phyloP scores from a whole-genome alignment of 2,888 invertebrate genomes.

The Alcis repandata region DNA sequence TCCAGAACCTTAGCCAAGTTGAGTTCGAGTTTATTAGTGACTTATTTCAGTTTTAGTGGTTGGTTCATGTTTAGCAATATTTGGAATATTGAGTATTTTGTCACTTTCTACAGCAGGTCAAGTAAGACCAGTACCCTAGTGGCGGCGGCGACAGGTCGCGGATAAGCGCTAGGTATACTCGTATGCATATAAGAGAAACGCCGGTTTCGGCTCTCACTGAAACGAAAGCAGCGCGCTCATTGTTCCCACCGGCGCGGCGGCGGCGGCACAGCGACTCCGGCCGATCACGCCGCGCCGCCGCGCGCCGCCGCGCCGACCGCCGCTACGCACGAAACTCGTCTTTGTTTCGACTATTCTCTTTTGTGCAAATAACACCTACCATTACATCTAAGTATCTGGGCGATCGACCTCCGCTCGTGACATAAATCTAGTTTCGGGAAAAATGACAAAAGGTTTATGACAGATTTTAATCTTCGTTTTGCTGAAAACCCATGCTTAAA shows the following conservation, averaged over 20 bases:
- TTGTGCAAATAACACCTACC: too few relatives aligned
- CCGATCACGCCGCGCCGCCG: not conserved
- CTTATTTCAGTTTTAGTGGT: too few relatives aligned
- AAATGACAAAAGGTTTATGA: too few relatives aligned
- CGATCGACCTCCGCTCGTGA: too few relatives aligned
- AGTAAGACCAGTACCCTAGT: not conserved
- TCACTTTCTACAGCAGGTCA: not conserved
- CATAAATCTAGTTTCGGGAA: too few relatives aligned
- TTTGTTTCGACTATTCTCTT: slow-evolving; percentile 40
- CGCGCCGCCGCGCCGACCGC: too few relatives aligned
- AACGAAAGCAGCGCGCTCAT: slow-evolving; percentile 58
- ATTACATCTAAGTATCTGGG: too few relatives aligned
- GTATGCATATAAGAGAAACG: slow-evolving; percentile 53
- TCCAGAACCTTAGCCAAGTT: too few relatives aligned
- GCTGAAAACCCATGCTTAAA: too few relatives aligned
- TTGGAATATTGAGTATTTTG: not conserved
- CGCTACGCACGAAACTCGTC: slow-evolving; percentile 23
- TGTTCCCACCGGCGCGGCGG: slow-evolving; percentile 43
- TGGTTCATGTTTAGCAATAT: not conserved
- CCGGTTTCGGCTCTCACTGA: slow-evolving; percentile 51
- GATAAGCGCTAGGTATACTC: slow-evolving; percentile 21
- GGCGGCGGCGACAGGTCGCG: slow-evolving; percentile 1
- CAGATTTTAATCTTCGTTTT: too few relatives aligned
- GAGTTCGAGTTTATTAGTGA: too few relatives aligned
- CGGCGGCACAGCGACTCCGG: not conserved